phyloP scores from a whole-genome alignment of 2,797 vertebrate species.

The Vireo griseus region DNA sequence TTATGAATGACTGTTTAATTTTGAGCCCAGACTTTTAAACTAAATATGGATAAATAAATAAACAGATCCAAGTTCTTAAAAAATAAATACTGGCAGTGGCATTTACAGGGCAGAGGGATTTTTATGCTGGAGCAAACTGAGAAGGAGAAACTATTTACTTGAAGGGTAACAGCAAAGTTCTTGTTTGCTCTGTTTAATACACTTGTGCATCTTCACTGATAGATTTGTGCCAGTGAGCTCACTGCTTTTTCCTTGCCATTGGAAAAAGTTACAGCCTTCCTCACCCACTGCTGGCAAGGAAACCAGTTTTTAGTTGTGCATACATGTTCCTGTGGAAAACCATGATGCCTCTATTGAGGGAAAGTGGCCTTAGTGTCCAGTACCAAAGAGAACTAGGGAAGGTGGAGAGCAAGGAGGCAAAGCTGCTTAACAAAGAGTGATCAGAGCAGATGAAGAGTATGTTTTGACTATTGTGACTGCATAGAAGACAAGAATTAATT shows the following conservation, averaged over 20 bases:
- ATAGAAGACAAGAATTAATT: not conserved
- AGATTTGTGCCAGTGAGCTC: not conserved
- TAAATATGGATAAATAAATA: conserved; percentile 55
- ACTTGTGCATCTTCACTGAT: not conserved
- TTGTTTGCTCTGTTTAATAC: conserved; percentile 18
- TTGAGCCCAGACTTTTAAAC: conserved; percentile 14
- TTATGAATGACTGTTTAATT: conserved; percentile 50
- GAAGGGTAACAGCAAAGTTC: not conserved
- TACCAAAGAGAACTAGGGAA: not conserved
- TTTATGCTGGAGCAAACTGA: not conserved
- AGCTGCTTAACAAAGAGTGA: not conserved
- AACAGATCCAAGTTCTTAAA: not conserved
- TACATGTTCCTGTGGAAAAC: not conserved
- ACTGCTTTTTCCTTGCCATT: not conserved
- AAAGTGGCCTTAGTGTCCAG: not conserved
- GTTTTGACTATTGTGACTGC: not conserved
- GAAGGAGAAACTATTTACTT: conserved; percentile 23
- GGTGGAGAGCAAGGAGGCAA: not conserved
- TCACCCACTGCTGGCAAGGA: not conserved
- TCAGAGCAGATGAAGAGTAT: not conserved
- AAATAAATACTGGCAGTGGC: not conserved
- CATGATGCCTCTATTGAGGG: not conserved
- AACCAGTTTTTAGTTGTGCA: not conserved
- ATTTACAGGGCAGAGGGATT: not conserved
- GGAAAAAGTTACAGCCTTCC: not conserved